phyloP scores from a whole-genome alignment of 2,888 invertebrate genomes.

The Heliconius ismenius region DNA sequence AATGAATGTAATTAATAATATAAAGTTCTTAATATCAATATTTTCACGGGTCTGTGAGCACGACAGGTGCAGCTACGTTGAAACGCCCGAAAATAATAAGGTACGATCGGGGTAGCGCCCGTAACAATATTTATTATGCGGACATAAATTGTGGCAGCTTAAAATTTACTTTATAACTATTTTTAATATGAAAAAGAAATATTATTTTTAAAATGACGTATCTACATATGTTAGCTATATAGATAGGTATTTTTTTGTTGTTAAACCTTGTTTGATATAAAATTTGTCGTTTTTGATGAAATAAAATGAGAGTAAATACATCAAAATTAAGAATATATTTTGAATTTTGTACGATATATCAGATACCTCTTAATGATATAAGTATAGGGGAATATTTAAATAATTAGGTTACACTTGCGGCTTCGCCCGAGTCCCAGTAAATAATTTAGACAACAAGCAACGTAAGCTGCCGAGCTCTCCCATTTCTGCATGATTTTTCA shows the following conservation, averaged over 20 bases:
- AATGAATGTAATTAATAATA: slow-evolving; percentile 1
- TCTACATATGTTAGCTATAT: neutral
- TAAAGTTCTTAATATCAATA: slow-evolving; percentile 18
- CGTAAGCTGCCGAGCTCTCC: too few species aligned
- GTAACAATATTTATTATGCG: slow-evolving; percentile 23
- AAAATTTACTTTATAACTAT: slow-evolving; percentile 2
- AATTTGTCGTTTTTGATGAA: neutral
- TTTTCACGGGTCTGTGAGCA: slow-evolving; percentile 22
- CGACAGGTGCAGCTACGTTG: slow-evolving; percentile 19
- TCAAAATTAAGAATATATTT: too few species aligned
- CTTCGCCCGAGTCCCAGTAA: too few species aligned
- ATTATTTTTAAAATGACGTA: neutral
- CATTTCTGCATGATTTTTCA: too few species aligned
- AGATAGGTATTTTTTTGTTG: neutral
- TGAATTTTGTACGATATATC: too few species aligned
- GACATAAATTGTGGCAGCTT: slow-evolving; percentile 4
- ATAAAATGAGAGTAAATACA: too few species aligned
- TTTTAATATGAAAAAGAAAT: neutral
- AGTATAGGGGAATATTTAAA: too few species aligned
- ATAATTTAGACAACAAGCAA: too few species aligned
- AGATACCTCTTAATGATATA: too few species aligned
- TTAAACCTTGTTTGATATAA: neutral
- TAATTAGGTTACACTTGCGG: too few species aligned
- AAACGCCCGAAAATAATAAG: slow-evolving; percentile 25
- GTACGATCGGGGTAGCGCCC: slow-evolving; percentile 21